These are phyloP conservation scores for Tringa solitaria DNA, from an alignment of 2,113 vertebrate species.

Conservation along the genomic window DNA sequence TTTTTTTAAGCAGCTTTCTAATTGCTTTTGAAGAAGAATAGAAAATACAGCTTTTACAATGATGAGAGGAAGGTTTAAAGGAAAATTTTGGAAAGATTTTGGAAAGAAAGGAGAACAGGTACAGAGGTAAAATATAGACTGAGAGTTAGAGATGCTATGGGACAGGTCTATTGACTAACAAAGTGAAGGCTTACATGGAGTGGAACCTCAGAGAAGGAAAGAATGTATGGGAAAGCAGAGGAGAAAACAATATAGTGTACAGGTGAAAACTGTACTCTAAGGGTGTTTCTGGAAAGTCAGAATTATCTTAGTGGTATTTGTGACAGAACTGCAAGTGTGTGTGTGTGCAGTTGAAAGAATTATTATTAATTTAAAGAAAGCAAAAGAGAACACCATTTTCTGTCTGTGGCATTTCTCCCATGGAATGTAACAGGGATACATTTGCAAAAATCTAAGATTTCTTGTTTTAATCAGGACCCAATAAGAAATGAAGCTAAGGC, in stretches of 20 bases:
- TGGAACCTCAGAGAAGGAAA: neutral
- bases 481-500: neutral
- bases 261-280: neutral
- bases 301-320: fast-evolving
- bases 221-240: neutral
- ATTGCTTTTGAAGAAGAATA: neutral
- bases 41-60: neutral
- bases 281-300: neutral
- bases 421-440: neutral
- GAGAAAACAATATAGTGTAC: neutral
- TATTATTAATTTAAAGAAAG: neutral
- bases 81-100: neutral
- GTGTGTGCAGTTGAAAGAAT: neutral
- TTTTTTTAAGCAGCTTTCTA: neutral
- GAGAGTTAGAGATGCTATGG: neutral
- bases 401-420: neutral
- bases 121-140: neutral
- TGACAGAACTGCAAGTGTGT: neutral
- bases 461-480: neutral
- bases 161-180: neutral
- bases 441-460: neutral
- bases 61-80: neutral
- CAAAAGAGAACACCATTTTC: neutral
- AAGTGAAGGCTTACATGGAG: neutral
- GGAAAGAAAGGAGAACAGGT: neutral